These are phyloP conservation scores for Malacosoma neustria DNA, from an alignment of 2,888 invertebrate species.

Conservation along the genomic window DNA sequence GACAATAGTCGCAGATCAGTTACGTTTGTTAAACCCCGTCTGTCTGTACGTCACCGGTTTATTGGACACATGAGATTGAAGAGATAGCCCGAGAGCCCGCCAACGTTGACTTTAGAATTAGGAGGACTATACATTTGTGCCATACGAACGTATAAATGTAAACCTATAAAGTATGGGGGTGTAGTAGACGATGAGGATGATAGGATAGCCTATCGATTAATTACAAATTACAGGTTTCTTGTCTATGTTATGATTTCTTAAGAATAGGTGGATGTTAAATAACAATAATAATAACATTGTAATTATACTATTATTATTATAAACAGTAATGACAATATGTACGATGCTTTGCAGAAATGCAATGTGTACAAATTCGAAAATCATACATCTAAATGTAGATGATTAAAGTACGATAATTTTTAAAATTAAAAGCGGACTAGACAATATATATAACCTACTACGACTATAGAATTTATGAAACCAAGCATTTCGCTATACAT, in stretches of 20 bases:
- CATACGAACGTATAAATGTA: neutral
- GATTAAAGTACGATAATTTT: no score
- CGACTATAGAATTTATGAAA: neutral
- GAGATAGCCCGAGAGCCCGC: slow-evolving; percentile 51
- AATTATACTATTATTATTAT: no score
- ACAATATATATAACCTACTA: no score
- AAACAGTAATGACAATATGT: no score
- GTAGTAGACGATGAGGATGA: neutral
- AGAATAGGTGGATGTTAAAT: no score
- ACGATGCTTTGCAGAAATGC: no score
- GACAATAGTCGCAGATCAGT: slow-evolving; percentile 56
- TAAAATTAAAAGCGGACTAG: no score
- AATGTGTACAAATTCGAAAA: no score
- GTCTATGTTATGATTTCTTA: no score
- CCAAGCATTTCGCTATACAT: neutral
- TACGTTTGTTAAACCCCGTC: slow-evolving; percentile 53
- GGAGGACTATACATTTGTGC: slow-evolving; percentile 19
- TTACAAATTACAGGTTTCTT: no score
- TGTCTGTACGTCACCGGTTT: slow-evolving; percentile 52
- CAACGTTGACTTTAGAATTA: slow-evolving; percentile 39
- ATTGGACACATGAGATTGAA: slow-evolving; percentile 56
- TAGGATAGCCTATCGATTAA: neutral
- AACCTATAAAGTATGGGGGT: neutral
- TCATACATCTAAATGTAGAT: no score
- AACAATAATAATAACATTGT: no score